These are phyloP conservation scores for Ptychobarbus kaznakovi DNA, from an alignment of 2,797 vertebrate species.

Conservation along the genomic window DNA sequence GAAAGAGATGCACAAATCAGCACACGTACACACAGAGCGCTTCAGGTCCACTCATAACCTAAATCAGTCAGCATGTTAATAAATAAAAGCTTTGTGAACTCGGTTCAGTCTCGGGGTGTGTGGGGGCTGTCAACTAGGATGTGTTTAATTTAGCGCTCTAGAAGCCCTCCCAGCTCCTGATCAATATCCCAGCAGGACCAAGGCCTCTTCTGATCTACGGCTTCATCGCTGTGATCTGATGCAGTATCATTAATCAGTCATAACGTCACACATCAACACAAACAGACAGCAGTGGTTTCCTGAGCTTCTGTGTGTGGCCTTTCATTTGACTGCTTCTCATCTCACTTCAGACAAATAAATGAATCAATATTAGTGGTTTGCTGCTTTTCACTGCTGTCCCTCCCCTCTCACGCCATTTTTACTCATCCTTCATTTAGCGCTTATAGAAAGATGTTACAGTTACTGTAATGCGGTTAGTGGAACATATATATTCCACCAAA, in stretches of 20 bases:
- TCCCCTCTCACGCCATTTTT: background rate
- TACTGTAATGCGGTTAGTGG: no score
- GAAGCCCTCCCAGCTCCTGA: background rate
- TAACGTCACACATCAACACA: background rate
- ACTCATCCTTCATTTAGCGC: background rate
- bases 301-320: conserved; percentile 1
- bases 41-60: background rate
- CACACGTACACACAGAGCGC: background rate
- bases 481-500: no score
- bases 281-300: background rate
- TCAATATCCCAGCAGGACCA: conserved; percentile 11
- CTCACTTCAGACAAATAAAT: background rate
- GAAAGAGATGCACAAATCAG: conserved; percentile 17
- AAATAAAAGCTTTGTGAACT: conserved; percentile 9
- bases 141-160: background rate
- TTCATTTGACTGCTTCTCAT: background rate
- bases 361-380: conserved; percentile 23
- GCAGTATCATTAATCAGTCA: no score
- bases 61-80: conserved; percentile 5
- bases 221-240: background rate
- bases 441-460: no score
- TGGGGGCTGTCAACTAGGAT: conserved; percentile 17
- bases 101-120: background rate
- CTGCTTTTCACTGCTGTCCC: conserved; percentile 18
- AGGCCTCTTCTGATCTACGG: background rate